Base-by-base conservation (phyloP, 2,797 vertebrate species). In the Neosilurus hyrtlii region DNA sequence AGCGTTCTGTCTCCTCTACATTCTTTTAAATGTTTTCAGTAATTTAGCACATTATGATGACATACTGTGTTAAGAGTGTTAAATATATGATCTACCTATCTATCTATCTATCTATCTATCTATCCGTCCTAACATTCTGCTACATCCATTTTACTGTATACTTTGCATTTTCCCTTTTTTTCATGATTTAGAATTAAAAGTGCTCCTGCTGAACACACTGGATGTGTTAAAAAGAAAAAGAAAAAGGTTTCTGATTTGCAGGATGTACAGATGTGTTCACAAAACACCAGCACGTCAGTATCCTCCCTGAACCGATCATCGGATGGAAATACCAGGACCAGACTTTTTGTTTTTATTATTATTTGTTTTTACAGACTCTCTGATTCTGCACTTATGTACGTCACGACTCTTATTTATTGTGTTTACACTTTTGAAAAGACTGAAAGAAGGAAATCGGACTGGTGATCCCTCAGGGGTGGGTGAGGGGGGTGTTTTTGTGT, bases 331-430 rank as follows among this genome's bases (percentile, higher is more conserved):
- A 63, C 14, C 75, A 26, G 75, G 8, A 77, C 24, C 12, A 63
- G 14, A 77, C 37, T 20, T 20, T 37, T 67, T 10, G 24, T 52
- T 26, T 15, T 52, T 54, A 3, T 56, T 54, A 16, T 37, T 15
- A 15, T 51, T 71, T 4, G 26, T 35, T 11, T 59, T 37, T 76
- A 0, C 61, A 70, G 74, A 56, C 14, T 56, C n/a, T 62, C 15
- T 65, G 16, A 24, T 85, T 68, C 82, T 88, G 87, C 86, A 88
- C 87, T 89, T 89, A 86, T 65, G 77, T 81, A 84, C 61, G 66
- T 74, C 73, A 66, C 79, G 81, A 82, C 75, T 86, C 80, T 89
- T 89, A 89, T 89, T 89, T 89, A 89, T 89, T 88, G 59, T 82
- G 75, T 79, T 85, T 86, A 30, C 77, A 84, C 81, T 63, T 85